phyloP scores from a whole-genome alignment of 2,888 invertebrate genomes.

The Lycophotia porphyrea region DNA sequence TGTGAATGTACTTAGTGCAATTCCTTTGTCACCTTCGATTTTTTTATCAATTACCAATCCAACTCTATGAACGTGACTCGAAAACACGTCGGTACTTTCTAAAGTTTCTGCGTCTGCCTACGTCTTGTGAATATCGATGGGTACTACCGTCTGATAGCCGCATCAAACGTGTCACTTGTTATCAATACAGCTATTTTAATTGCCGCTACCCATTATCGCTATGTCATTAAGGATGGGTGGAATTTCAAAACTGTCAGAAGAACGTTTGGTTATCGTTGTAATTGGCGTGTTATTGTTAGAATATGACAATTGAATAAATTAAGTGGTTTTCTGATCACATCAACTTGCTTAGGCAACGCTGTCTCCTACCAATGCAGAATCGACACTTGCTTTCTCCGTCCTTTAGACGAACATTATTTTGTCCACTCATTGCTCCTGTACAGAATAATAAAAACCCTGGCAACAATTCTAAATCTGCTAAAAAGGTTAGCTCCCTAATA shows the following conservation, averaged over 20 bases:
- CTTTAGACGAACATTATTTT: neutral
- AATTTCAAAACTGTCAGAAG: conserved; percentile 38
- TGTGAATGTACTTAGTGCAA: neutral
- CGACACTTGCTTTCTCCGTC: no score
- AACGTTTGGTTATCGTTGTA: conserved; percentile 36
- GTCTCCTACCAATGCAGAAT: no score
- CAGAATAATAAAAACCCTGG: no score
- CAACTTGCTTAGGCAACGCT: neutral
- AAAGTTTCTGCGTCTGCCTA: conserved; percentile 7
- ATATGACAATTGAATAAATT: conserved; percentile 13
- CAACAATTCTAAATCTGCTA: neutral
- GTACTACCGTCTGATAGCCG: conserved; percentile 14
- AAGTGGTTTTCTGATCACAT: neutral
- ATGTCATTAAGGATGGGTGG: conserved; percentile 38
- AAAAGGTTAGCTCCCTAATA: neutral
- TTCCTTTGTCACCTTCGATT: neutral
- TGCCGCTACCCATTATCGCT: conserved; percentile 47
- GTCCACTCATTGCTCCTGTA: neutral
- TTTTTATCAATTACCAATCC: conserved; percentile 10
- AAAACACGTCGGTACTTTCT: conserved; percentile 31
- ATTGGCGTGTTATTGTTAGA: conserved; percentile 43
- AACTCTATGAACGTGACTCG: neutral
- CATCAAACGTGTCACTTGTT: conserved; percentile 48
- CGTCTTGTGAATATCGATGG: conserved; percentile 36
- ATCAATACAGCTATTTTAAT: conserved; percentile 55